Evolutionary conservation across 2,888 invertebrate species (phyloP).

Genomic region (Amphipoea oculea): DNA sequence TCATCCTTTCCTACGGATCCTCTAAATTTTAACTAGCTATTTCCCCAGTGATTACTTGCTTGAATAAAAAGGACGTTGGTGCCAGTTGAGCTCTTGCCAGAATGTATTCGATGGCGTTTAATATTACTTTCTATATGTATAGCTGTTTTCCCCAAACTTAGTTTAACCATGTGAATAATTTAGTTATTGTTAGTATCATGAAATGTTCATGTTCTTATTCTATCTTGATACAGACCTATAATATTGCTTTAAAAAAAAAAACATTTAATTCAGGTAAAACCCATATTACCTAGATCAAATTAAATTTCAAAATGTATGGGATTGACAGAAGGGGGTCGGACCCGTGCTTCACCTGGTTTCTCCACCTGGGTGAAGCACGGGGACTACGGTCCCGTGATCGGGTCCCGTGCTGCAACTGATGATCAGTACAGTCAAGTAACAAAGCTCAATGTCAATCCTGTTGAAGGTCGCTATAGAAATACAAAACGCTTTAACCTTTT

Average conservation of each 20-base stretch:
- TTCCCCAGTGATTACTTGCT: conserved; percentile 38
- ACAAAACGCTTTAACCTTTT: too few species aligned
- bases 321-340: too few species aligned
- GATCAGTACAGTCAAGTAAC: too few species aligned
- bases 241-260: background rate
- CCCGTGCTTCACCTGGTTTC: too few species aligned
- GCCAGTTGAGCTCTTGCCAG: conserved; percentile 62
- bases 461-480: too few species aligned
- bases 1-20: conserved; percentile 24
- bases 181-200: background rate
- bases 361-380: too few species aligned
- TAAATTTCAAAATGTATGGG: background rate
- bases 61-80: conserved; percentile 29
- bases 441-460: too few species aligned
- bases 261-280: background rate
- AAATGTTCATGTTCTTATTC: background rate
- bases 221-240: background rate
- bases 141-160: conserved; percentile 1
- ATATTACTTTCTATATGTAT: conserved; percentile 1
- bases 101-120: conserved; percentile 22
- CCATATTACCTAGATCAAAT: too few species aligned
- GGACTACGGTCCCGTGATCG: too few species aligned
- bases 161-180: background rate
- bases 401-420: too few species aligned
- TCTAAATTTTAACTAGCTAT: conserved; percentile 40